These are phyloP conservation scores for Crocallis elinguaria DNA, from an alignment of 2,888 invertebrate genomes.

Conservation along the genomic window DNA sequence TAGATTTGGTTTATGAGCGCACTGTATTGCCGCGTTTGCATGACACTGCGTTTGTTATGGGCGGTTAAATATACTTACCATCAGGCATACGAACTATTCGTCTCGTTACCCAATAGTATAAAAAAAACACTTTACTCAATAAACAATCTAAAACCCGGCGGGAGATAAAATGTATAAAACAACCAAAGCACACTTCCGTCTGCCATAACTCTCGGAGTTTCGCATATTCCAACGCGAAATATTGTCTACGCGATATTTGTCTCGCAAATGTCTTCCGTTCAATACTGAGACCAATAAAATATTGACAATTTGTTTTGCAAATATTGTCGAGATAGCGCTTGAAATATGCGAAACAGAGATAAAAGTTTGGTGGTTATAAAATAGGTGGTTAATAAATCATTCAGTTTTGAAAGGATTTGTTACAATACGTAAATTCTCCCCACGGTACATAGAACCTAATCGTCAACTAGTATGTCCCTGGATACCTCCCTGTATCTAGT, in stretches of 20 bases:
- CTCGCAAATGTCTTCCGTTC: slow-evolving; percentile 36
- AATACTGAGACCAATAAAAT: slow-evolving; percentile 38
- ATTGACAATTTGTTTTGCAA: slow-evolving; percentile 43
- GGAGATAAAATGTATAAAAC: slow-evolving; percentile 26
- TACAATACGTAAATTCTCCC: too few species aligned
- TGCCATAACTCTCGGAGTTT: slow-evolving; percentile 26
- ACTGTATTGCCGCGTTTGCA: too few species aligned
- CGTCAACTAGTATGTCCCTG: too few species aligned
- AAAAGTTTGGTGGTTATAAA: slow-evolving; percentile 24
- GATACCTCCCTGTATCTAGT: too few species aligned
- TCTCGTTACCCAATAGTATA: neutral
- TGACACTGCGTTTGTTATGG: neutral
- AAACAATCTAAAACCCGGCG: slow-evolving; percentile 9
- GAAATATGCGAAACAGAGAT: slow-evolving; percentile 38
- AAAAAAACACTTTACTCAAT: neutral
- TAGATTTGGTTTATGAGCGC: too few species aligned
- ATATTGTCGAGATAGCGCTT: slow-evolving; percentile 41
- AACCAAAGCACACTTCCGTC: slow-evolving; percentile 26
- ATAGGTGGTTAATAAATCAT: too few species aligned
- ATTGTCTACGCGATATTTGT: slow-evolving; percentile 35
- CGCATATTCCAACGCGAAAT: slow-evolving; percentile 42
- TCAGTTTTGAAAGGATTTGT: too few species aligned
- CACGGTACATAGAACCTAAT: too few species aligned
- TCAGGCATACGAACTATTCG: neutral
- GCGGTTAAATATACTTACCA: too few species aligned